Evolutionary conservation across 1,140 invertebrate species (phyloP), one percentile per base, ranked within the genome.

Genomic region (Sinonovacula constricta): DNA sequence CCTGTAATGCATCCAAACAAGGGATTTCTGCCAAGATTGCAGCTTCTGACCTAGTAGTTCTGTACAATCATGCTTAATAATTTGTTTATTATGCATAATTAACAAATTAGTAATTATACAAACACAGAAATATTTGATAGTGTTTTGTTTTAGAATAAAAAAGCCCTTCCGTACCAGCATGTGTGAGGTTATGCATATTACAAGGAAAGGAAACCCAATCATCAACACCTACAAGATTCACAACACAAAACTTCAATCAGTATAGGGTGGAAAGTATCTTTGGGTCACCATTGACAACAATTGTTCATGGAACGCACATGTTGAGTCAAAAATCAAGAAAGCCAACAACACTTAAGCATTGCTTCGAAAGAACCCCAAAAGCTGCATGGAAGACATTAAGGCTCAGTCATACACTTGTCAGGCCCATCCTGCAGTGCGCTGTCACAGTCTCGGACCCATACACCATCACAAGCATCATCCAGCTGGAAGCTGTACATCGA

Each of bases 381-480:
- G 63, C 30, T 65, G 62, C n/a, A n/a, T n/a, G n/a, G 18, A 31
- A 24, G 33, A 31, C 34, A 18, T 18, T 36, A n/a, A 4, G 26
- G 62, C n/a, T 18, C 34, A 1, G 57, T 36, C n/a, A 53, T 14
- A 28, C 53, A 39, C 67, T 57, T 31, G 12, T 7, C 22, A 14
- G 18, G 2, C 3, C 53, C 3, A 57, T 15, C n/a, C n/a, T n/a
- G n/a, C n/a, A n/a, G n/a, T n/a, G n/a, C n/a, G n/a, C n/a, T n/a
- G n/a, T n/a, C 67, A 24, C 31, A 74, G 74, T 76, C 5, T 83
- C 72, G 72, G 75, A 81, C 57, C 79, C 67, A 33, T 62, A 77
- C n/a, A 30, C 63, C 0, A 31, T 66, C 15, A 62, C 34, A 24
- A 81, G 51, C n/a, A n/a, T n/a, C n/a, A n/a, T n/a, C n/a, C n/a